Base-by-base conservation (phyloP, 2,888 invertebrate species). In the Trimorus sp. region DNA sequence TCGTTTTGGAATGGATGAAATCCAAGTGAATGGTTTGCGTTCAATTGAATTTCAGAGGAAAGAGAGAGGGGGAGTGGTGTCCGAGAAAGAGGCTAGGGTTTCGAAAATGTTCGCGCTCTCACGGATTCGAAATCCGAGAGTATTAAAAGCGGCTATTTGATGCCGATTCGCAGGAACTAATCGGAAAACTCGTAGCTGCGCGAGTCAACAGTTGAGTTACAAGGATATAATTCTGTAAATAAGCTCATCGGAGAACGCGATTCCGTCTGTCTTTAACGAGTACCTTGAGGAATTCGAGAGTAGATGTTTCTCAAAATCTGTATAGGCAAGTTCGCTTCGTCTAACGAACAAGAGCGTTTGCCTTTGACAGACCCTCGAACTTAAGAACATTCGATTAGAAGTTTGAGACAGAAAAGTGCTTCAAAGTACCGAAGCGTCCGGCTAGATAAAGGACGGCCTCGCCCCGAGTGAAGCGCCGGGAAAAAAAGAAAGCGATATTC, bases 321-420 rank as follows among this genome's bases (percentile, higher is more conserved):
- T 78, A 82, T 78, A 82, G 75, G 82, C 75, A 82, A 82, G 78
- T 82, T 82, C 75, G 78, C 75, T 45, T 70, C 80, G 71, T 71
- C 80, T 83, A 83, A 83, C 80, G 80, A 81, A 83, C 78, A 74
- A 80, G 80, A 83, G 74, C 75, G 75, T 78, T 81, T 75, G 75
- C 75, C 83, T 83, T 83, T 83, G 83, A 83, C 83, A 80, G 80
- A 74, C 74, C 78, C 79, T 80, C 80, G 80, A 80, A 77, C 77
- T 83, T 83, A 77, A 83, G 83, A 77, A 80, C 78, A 83, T 83
- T 83, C 80, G 83, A 83, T 83, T 83, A 80, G 77, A 83, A 83
- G 83, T 83, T 79, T 77, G 78, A 78, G 70, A 83, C 83, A 78
- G 68, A 78, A 83, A 83, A 80, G 80, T 80, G 78, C 83, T 80